Evolutionary conservation across 2,113 vertebrate species (phyloP).

Genomic region (human): DNA sequence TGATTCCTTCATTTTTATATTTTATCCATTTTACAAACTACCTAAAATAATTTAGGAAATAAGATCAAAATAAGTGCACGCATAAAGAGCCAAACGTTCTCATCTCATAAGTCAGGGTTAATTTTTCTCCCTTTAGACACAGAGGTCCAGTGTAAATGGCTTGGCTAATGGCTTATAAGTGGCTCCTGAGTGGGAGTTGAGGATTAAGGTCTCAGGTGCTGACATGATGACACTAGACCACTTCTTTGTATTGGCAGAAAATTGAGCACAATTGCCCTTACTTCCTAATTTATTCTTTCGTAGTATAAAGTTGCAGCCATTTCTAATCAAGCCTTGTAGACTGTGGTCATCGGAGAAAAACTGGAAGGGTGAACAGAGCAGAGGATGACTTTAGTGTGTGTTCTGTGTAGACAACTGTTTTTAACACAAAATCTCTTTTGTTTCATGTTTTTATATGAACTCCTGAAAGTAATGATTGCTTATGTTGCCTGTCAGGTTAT

Average conservation of each 20-base stretch:
- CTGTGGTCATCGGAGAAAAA: not conserved
- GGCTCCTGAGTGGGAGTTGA: not conserved
- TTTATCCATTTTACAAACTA: constrained; percentile 5
- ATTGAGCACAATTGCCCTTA: not conserved
- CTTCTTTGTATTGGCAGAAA: not conserved
- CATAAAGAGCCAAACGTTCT: not conserved
- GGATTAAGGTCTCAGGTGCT: constrained; percentile 37
- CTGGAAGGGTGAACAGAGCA: not conserved
- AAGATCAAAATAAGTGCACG: constrained; percentile 1
- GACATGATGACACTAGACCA: constrained; percentile 21
- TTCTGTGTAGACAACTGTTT: not conserved
- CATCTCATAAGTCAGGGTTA: not conserved
- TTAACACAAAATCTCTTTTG: constrained; percentile 32
- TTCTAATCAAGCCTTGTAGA: constrained; percentile 23
- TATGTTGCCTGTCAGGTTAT: constrained; percentile 46
- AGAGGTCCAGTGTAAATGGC: not conserved
- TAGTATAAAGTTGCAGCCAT: not conserved
- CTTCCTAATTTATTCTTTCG: not conserved
- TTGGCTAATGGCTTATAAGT: constrained; percentile 39
- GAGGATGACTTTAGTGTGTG: not conserved
- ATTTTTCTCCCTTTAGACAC: not conserved
- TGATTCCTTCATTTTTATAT: not conserved
- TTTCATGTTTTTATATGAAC: not conserved
- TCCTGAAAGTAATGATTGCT: constrained; percentile 31
- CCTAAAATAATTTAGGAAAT: not conserved